These are phyloP conservation scores for Cyphomyrus discorhynchus DNA, from an alignment of 2,113 vertebrate species.

Conservation along the genomic window DNA sequence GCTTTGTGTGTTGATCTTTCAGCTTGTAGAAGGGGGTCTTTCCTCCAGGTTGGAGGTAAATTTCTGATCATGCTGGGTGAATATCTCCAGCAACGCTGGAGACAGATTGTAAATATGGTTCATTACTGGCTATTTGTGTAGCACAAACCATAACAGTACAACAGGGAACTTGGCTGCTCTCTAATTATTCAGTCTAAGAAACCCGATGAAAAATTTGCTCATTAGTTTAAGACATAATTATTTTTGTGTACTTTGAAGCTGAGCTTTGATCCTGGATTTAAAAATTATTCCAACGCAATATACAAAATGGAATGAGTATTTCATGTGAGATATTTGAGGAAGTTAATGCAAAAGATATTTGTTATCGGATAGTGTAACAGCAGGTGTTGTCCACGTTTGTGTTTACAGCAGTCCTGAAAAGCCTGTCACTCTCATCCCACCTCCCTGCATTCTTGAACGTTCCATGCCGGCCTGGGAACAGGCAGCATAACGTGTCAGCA, in stretches of 20 bases:
- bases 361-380: neutral
- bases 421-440: neutral
- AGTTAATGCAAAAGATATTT: neutral
- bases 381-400: neutral
- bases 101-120: neutral
- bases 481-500: neutral
- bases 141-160: neutral
- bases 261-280: neutral
- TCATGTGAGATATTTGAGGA: neutral
- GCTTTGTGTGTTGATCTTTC: neutral
- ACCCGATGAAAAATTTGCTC: neutral
- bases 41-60: neutral
- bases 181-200: neutral
- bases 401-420: neutral
- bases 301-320: neutral
- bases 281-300: neutral
- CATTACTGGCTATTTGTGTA: neutral
- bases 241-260: neutral
- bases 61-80: neutral
- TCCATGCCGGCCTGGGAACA: neutral
- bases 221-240: neutral
- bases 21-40: neutral
- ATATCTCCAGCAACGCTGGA: neutral
- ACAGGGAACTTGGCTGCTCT: neutral
- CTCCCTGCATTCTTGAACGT: neutral